Evolutionary conservation across 2,888 invertebrate species (phyloP).

Genomic region (Platynereis dumerilii): DNA sequence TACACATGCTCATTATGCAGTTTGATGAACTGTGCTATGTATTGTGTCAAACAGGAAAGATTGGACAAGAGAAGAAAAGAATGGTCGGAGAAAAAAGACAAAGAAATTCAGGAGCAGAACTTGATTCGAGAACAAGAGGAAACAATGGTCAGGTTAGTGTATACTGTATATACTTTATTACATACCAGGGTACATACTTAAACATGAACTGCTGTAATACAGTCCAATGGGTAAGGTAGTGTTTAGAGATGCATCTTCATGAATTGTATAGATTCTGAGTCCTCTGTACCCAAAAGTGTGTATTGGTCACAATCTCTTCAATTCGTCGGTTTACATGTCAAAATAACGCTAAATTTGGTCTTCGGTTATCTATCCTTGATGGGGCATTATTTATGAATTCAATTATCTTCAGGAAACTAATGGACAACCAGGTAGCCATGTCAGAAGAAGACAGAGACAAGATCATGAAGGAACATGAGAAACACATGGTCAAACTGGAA

Average conservation of each 20-base stretch:
- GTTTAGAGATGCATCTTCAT: no score
- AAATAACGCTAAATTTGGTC: neutral
- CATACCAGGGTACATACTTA: no score
- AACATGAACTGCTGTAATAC: no score
- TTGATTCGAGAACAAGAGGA: conserved; percentile 56
- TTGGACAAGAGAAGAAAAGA: conserved; percentile 47
- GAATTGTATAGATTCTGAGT: no score
- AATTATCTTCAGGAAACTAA: conserved; percentile 45
- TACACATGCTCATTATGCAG: no score
- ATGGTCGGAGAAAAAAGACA: conserved; percentile 44
- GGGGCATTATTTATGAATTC: neutral
- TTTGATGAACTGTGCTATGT: no score
- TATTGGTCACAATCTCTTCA: no score
- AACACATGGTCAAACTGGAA: conserved; percentile 60
- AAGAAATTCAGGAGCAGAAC: conserved; percentile 53
- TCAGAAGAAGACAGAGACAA: conserved; percentile 56
- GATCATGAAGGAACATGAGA: conserved; percentile 60
- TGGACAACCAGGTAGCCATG: conserved; percentile 56
- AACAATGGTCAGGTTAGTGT: conserved; percentile 48
- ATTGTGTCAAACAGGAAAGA: conserved; percentile 40
- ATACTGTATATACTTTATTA: neutral
- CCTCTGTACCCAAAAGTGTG: no score
- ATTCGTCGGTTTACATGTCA: no score
- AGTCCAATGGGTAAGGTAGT: no score
- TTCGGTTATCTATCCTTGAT: neutral